Conservation (phyloP, 2,888 invertebrate genomes). For the Drosophila pegasa region DNA sequence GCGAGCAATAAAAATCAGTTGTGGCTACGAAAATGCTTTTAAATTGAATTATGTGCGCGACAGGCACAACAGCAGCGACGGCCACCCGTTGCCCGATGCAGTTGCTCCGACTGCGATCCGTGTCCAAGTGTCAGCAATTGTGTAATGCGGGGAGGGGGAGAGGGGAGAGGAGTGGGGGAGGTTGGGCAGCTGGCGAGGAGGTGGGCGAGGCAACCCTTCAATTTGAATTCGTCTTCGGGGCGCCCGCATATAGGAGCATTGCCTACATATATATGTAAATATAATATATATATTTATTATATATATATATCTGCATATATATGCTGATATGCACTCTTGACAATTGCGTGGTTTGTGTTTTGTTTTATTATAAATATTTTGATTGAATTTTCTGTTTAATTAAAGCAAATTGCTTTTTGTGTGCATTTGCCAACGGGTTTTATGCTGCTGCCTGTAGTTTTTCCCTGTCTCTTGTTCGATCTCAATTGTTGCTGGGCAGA, state of each 20-base stretch:
- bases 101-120: constrained; percentile 54
- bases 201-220: constrained; percentile 65
- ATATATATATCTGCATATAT: constrained; percentile 10
- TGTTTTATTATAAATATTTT: constrained; percentile 76
- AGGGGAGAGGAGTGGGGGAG: neutral
- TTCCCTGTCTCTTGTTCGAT: constrained; percentile 15
- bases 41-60: constrained; percentile 77
- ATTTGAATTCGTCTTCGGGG: constrained; percentile 67
- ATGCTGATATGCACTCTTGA: constrained; percentile 33
- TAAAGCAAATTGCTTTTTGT: constrained; percentile 73
- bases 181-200: constrained; percentile 1
- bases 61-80: constrained; percentile 29
- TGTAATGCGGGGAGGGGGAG: constrained; percentile 12
- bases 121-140: constrained; percentile 75
- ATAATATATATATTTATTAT: constrained; percentile 6
- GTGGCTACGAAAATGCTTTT: constrained; percentile 49
- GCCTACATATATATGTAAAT: constrained; percentile 1
- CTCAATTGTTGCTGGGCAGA: constrained; percentile 23
- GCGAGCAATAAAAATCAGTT: constrained; percentile 48
- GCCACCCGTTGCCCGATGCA: constrained; percentile 39
- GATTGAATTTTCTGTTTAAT: constrained; percentile 80
- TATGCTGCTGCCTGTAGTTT: constrained; percentile 13
- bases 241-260: constrained; percentile 71
- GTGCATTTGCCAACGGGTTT: constrained; percentile 43
- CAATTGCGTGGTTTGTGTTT: constrained; percentile 53